Base-by-base conservation (phyloP, 2,888 invertebrate genomes). In the Lepidocyrtoides sp. region DNA sequence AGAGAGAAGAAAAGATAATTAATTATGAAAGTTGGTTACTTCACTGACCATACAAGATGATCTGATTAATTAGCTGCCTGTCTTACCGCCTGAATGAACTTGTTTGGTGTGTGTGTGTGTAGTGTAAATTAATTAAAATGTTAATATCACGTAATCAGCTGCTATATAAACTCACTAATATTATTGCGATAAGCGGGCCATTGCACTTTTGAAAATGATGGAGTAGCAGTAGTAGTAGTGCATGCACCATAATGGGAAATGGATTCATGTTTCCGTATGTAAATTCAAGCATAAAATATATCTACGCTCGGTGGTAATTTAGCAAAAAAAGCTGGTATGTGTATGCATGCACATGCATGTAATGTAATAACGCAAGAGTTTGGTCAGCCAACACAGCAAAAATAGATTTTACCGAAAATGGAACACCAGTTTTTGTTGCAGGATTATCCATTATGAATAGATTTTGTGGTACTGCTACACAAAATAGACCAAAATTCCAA, bases 31-130 rank as follows among this genome's bases (percentile, higher is more conserved):
- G 66, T 26, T 8, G 17, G 41, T 48, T 41, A 51, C 77, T 77
- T n/a, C 51, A 77, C 77, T 48, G 36, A 36, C 36, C 36, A 36
- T 36, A 41, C 60, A 63, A 77, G 79, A 87, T 77, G 87, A 87
- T 87, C 63, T 79, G 77, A 87, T 66, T 87, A 79, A 87, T 87
- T 87, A 79, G 54, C 32, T 51, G 72, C 17, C 23, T 17, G 72
- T n/a, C n/a, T n/a, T n/a, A n/a, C n/a, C n/a, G n/a, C 3, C 20
- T 77, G 8, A n/a, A 14, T 23, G 17, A 72, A 72, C 20, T 77
- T 29, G 3, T 69, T 32, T 36, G 17, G 7, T 60, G 60, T 20
- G 20, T 60, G 60, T 20, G 20, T n/a, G n/a, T n/a, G n/a, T n/a
- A n/a, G n/a, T n/a, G 66, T 17, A 69, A 72, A 72, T 36, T 41